Evolutionary conservation across 2,797 vertebrate species (phyloP).

Genomic region (Gouania willdenowi): DNA sequence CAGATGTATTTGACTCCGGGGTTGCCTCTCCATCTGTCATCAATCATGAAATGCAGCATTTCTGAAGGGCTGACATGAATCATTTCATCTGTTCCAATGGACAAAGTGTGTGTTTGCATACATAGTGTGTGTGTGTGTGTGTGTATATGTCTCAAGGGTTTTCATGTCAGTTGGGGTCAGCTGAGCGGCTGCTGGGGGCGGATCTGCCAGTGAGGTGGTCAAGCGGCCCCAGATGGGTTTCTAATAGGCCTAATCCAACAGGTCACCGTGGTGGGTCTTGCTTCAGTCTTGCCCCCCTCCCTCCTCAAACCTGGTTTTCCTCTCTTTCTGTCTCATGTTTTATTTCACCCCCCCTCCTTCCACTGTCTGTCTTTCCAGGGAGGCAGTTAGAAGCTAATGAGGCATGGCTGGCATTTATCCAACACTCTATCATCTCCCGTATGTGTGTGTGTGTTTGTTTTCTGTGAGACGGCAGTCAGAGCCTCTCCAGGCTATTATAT

Average conservation of each 20-base stretch:
- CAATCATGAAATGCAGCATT: slow-evolving; percentile 31
- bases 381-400: slow-evolving; percentile 73
- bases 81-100: slow-evolving; percentile 41
- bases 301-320: slow-evolving; percentile 45
- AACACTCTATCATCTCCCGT: slow-evolving; percentile 45
- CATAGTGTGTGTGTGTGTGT: not conserved
- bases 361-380: slow-evolving; percentile 60
- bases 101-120: slow-evolving; percentile 5
- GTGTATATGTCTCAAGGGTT: slow-evolving; percentile 31
- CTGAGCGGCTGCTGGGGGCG: slow-evolving; percentile 63
- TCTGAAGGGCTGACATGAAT: slow-evolving; percentile 39
- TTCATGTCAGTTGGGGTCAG: slow-evolving; percentile 49
- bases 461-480: slow-evolving; percentile 4
- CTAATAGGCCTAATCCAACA: slow-evolving; percentile 75
- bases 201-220: slow-evolving; percentile 65
- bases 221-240: slow-evolving; percentile 73
- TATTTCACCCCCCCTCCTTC: slow-evolving; percentile 46
- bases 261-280: slow-evolving; percentile 53
- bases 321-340: slow-evolving; percentile 49
- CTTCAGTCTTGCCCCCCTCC: no score
- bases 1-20: slow-evolving; percentile 28
- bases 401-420: slow-evolving; percentile 74
- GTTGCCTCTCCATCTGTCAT: slow-evolving; percentile 51
- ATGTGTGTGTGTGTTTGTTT: slow-evolving; percentile 17
- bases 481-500: slow-evolving; percentile 25